Percentiles rank a stretch among this genome's conserved stretches.
Evolutionary conservation across 2,888 invertebrate species (phyloP).

Genomic region (Ormyrus labotus): DNA sequence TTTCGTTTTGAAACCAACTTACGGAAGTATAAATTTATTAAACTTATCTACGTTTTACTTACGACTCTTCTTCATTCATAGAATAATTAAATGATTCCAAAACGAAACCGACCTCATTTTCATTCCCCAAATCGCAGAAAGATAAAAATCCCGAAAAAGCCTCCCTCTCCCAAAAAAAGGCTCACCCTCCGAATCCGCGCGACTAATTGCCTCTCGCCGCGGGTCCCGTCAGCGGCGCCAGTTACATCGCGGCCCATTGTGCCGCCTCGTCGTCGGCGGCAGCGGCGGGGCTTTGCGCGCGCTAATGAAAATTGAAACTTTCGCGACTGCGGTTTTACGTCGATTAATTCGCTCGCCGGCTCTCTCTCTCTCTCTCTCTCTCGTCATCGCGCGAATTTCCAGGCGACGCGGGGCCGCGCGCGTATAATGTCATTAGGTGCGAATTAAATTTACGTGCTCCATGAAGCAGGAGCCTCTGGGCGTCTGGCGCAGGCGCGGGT

Average conservation of each 20-base stretch:
- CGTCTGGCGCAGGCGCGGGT: not conserved
- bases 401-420: slow-evolving; percentile 49
- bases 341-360: slow-evolving; percentile 38
- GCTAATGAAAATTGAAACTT: slow-evolving; percentile 52
- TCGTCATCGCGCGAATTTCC: slow-evolving; percentile 57
- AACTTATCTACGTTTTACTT: too few relatives aligned
- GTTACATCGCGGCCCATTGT: slow-evolving; percentile 5
- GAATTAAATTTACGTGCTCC: slow-evolving; percentile 61
- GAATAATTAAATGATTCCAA: too few relatives aligned
- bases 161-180: not conserved
- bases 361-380: not conserved
- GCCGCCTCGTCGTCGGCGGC: not conserved
- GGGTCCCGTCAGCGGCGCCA: not conserved
- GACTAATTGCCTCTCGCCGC: slow-evolving; percentile 12
- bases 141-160: not conserved
- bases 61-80: too few relatives aligned
- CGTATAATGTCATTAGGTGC: slow-evolving; percentile 59
- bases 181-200: not conserved
- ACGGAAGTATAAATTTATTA: too few relatives aligned
- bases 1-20: too few relatives aligned
- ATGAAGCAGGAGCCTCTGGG: slow-evolving; percentile 51
- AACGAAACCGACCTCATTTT: too few relatives aligned
- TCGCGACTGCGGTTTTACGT: slow-evolving; percentile 50
- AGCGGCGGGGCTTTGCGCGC: not conserved
- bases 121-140: too few relatives aligned